These are phyloP conservation scores for Rhynchotus rufescens DNA, from an alignment of 2,797 vertebrate species.

Conservation along the genomic window DNA sequence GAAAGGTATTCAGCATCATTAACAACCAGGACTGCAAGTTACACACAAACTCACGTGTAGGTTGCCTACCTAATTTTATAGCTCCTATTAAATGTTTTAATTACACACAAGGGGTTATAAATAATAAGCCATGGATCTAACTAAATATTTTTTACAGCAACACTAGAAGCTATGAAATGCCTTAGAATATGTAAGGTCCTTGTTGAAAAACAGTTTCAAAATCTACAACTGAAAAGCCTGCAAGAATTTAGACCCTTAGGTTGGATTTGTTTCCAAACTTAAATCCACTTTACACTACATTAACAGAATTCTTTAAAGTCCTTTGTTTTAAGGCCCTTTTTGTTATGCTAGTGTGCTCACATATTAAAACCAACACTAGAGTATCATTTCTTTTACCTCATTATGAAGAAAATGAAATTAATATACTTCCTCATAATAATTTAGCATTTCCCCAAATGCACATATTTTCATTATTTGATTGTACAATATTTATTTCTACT, in stretches of 20 bases:
- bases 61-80: conserved; percentile 55
- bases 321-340: conserved; percentile 3
- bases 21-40: conserved; percentile 52
- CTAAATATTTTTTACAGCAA: conserved; percentile 20
- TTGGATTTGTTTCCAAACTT: conserved; percentile 18
- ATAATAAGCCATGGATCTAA: conserved; percentile 64
- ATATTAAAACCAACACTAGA: conserved; percentile 25
- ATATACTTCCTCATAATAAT: neutral
- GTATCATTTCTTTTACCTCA: conserved; percentile 31
- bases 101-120: conserved; percentile 53
- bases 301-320: conserved; percentile 59
- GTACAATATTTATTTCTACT: conserved; percentile 30
- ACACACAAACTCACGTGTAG: neutral
- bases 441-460: conserved; percentile 12
- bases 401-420: conserved; percentile 50
- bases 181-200: neutral
- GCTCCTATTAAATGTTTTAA: conserved; percentile 52
- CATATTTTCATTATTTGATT: conserved; percentile 50
- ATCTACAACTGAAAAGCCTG: conserved; percentile 36
- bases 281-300: conserved; percentile 46
- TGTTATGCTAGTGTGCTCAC: neutral
- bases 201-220: conserved; percentile 31
- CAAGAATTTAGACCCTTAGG: conserved; percentile 39
- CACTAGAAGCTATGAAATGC: conserved; percentile 24
- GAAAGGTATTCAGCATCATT: conserved; percentile 27